Percentiles rank a stretch among this genome's conserved stretches.
Evolutionary conservation across 2,113 vertebrate species (phyloP).

Genomic region (Burhinus oedicnemus): DNA sequence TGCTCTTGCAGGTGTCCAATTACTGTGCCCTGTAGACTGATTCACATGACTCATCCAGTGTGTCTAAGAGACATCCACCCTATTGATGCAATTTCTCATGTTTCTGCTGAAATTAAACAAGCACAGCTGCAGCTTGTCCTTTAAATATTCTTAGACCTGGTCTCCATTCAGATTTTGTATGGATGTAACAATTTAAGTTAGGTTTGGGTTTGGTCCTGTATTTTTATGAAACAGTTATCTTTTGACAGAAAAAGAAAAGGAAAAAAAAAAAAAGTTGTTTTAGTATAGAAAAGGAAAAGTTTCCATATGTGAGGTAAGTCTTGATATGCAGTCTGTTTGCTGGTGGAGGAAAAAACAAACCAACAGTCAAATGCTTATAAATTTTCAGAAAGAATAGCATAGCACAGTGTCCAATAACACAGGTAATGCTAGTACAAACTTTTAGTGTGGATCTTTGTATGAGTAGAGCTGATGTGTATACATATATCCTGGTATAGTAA

Average conservation of each 20-base stretch:
- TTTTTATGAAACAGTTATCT: background rate
- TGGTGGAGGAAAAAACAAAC: background rate
- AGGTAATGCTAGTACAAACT: background rate
- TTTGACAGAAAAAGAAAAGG: background rate
- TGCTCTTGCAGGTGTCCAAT: background rate
- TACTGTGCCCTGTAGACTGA: background rate
- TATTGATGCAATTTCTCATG: constrained; percentile 18
- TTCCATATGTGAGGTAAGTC: background rate
- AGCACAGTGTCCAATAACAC: too few species aligned
- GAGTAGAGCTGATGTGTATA: background rate
- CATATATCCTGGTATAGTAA: background rate
- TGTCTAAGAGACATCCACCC: background rate
- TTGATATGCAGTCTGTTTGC: background rate
- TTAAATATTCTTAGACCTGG: background rate
- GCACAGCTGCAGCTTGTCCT: constrained; percentile 22
- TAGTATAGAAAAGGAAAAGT: background rate
- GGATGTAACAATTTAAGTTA: background rate
- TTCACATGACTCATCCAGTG: background rate
- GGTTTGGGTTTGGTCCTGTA: background rate
- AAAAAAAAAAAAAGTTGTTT: background rate
- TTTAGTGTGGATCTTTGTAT: background rate
- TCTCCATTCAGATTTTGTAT: background rate
- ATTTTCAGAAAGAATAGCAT: background rate
- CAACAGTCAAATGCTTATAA: background rate
- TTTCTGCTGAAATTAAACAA: constrained; percentile 18